Base-by-base conservation (phyloP, 2,797 vertebrate genomes). In the Phyllotis vaccarum region DNA sequence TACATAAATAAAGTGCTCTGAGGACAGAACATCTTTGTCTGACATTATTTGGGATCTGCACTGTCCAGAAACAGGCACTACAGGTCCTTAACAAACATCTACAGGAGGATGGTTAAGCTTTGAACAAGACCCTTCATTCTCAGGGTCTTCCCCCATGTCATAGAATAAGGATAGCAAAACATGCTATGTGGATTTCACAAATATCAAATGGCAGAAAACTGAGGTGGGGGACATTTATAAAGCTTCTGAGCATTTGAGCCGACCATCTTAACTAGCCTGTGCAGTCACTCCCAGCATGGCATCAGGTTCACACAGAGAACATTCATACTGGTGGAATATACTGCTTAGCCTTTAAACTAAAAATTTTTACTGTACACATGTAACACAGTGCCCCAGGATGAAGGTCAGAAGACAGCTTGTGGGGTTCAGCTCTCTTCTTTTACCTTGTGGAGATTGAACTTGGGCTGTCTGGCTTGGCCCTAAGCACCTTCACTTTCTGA, bases 1-100 rank as follows among this genome's bases (percentile, higher is more conserved):
- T 12, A 10, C 12, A 19, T 12, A 12, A 29, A 21, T 0, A 4
- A 66, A 31, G 4, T 5, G 11, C 60, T 34, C 5, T 0, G 9
- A 62, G 31, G 70, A 46, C 66, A 64, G 75, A 68, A 72, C 24
- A n/a, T 60, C 75, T 7, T 1, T 0, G 13, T 46, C 46, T 11
- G 11, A 0, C 0, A 12, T 46, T 10, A 54, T 49, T 56, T 11
- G 2, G 43, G 58, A 75, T 58, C 64, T 31, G 8, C 16, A 31
- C 0, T 37, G 37, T 68, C 74, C 74, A 60, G 54, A 68, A 68
- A 62, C 46, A 74, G 43, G 34, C 34, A 10, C 1, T 43, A 43
- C 14, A 70, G 31, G 24, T n/a, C 70, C n/a, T 40, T 86, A 46
- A 8, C 6, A 9, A 54, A 40, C 81, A 54, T 31, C 0, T 24